phyloP scores from a whole-genome alignment of 2,113 vertebrate species.

The Felis chaus region DNA sequence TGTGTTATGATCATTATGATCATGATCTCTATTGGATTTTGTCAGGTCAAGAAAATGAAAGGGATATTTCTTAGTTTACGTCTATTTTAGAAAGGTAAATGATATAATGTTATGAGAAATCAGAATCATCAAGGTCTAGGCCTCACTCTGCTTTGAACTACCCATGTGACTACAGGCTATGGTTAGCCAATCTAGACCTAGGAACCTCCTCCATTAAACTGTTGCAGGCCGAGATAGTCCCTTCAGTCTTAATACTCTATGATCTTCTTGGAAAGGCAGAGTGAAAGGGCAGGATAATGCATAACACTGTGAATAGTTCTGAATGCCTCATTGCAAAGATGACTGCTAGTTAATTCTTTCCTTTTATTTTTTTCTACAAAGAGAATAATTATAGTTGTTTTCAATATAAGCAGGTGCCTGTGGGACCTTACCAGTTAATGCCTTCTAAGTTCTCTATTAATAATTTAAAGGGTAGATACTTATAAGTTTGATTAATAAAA shows the following conservation, averaged over 20 bases:
- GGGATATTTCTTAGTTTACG: not conserved
- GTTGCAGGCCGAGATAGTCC: not conserved
- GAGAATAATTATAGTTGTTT: slow-evolving; percentile 47
- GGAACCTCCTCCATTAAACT: not conserved
- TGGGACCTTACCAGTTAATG: slow-evolving; percentile 35
- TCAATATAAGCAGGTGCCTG: not conserved
- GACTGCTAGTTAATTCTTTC: not conserved
- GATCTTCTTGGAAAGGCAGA: not conserved
- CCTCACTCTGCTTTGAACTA: not conserved
- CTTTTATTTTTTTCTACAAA: slow-evolving; percentile 1
- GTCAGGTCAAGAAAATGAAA: not conserved
- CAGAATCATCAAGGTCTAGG: not conserved
- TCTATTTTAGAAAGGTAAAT: not conserved
- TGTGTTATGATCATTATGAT: not conserved
- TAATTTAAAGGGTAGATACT: slow-evolving; percentile 57
- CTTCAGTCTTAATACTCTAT: not conserved
- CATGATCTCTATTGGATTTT: not conserved
- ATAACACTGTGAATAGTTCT: not conserved
- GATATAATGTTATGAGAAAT: not conserved
- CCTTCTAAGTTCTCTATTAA: slow-evolving; percentile 52
- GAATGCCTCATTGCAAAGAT: not conserved
- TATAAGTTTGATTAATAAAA: slow-evolving; percentile 55
- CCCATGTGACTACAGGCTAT: not conserved
- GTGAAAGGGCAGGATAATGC: not conserved
- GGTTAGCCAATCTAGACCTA: not conserved